Conservation (phyloP, 2,797 vertebrate genomes). For the Aquila chrysaetos region DNA sequence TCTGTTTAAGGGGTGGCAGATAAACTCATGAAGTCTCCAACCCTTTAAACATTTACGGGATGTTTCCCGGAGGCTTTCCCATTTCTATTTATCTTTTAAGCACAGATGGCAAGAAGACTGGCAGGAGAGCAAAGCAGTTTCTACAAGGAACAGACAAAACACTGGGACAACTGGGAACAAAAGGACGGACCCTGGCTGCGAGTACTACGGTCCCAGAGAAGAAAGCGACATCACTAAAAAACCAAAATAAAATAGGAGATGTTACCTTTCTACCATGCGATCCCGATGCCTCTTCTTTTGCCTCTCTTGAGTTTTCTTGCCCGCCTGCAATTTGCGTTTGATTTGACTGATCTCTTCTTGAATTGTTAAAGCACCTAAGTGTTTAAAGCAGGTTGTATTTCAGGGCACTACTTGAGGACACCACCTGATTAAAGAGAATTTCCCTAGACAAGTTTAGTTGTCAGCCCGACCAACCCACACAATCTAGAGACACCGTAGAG, state of each 20-base stretch:
- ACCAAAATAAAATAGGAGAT: accelerated
- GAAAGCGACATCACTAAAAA: neutral
- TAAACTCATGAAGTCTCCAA: neutral
- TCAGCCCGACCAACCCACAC: neutral
- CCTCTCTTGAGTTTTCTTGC: constrained; percentile 81
- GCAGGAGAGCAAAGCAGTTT: neutral
- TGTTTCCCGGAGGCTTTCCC: too few relatives aligned
- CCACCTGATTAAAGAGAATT: neutral
- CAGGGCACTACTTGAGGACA: neutral
- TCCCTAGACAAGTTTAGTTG: neutral
- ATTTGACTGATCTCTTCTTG: constrained; percentile 78
- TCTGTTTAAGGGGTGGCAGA: neutral
- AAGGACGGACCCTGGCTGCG: accelerated
- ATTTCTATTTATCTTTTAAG: neutral
- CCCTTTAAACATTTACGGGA: neutral
- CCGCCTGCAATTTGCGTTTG: constrained; percentile 74
- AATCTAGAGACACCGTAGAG: neutral
- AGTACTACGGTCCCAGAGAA: too few relatives aligned
- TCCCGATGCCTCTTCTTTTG: constrained; percentile 84
- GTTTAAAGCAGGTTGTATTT: neutral
- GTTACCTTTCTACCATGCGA: constrained; percentile 90
- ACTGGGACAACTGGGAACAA: neutral
- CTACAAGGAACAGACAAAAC: neutral
- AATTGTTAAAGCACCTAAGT: constrained; percentile 60
- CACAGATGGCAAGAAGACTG: accelerated